Conservation (phyloP, 1,140 invertebrate species). For the Drosophila lini region DNA sequence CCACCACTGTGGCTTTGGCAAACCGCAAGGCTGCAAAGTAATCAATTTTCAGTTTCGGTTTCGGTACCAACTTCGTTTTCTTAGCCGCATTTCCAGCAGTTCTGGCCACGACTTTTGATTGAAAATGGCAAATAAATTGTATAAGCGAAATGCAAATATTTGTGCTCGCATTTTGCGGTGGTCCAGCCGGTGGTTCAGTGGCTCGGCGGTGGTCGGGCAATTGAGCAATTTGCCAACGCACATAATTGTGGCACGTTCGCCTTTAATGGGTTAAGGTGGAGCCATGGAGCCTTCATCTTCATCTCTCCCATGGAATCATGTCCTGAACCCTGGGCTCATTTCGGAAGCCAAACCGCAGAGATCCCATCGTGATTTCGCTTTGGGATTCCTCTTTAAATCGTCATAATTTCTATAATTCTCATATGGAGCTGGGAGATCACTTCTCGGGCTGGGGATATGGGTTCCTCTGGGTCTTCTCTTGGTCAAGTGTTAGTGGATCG, state of each 20-base stretch:
- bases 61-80: slow-evolving; percentile 22
- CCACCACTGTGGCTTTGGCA: not conserved
- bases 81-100: slow-evolving; percentile 20
- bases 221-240: slow-evolving; percentile 77
- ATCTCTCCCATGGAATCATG: slow-evolving; percentile 1
- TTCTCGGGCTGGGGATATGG: not conserved
- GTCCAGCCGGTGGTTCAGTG: slow-evolving; percentile 26
- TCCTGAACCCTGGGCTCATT: slow-evolving; percentile 21
- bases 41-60: slow-evolving; percentile 77
- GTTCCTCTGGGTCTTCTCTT: too few relatives aligned
- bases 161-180: slow-evolving; percentile 51
- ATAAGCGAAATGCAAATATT: slow-evolving; percentile 80
- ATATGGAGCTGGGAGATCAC: not conserved
- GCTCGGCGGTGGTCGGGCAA: slow-evolving; percentile 32
- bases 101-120: slow-evolving; percentile 78
- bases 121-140: slow-evolving; percentile 83
- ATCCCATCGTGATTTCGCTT: slow-evolving; percentile 24
- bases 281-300: slow-evolving; percentile 1
- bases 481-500: slow-evolving; percentile 41
- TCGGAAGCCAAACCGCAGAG: slow-evolving; percentile 50
- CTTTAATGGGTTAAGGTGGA: slow-evolving; percentile 75
- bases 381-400: slow-evolving; percentile 30
- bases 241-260: slow-evolving; percentile 81
- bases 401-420: slow-evolving; percentile 14
- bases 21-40: slow-evolving; percentile 58